Evolutionary conservation across 2,888 invertebrate species (phyloP), one percentile per base, ranked within the genome.

Genomic region (Drosophila borealis): DNA sequence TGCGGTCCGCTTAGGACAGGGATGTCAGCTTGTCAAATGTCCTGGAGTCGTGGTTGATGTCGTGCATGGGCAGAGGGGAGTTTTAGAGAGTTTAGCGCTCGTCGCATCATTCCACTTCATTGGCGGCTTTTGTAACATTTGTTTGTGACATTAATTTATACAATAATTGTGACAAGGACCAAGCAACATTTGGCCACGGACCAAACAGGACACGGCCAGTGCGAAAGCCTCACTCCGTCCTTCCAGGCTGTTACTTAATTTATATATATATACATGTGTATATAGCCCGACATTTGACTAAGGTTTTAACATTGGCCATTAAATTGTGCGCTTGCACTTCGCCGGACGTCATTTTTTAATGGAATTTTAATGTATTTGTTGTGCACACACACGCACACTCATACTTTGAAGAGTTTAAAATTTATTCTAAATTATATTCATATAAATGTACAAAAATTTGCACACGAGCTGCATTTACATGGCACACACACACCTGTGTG

Each of bases 51-150:
- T 8, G 45, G 17, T n/a, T n/a, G n/a, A 5, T 8, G 11, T 54
- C 44, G 62, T 46, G 33, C 8, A 42, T 29, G 39, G 33, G 5
- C 21, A 29, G 37, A 21, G 19, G 39, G 8, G 42, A 63, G 65
- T 56, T 42, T 10, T 41, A 10, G 60, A 63, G 63, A 61, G 55
- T 73, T 59, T 69, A 56, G 62, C 59, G 64, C 53, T 56, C 42
- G 49, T 67, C 80, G 78, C 80, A 83, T 89, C 88, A 90, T 92
- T 92, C 92, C 92, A 91, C 90, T 91, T 92, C 92, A 92, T 92
- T 92, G 92, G 91, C 89, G 91, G 89, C 91, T 91, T 92, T 92
- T 90, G 92, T 90, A 92, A 92, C 92, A 92, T 92, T 92, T 92
- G 92, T 91, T 92, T 90, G 88, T 92, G 92, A 92, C 92, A 90